Percentiles rank a stretch among this genome's conserved stretches.
Evolutionary conservation across 2,888 invertebrate genomes (phyloP).

Genomic region (Leucophenga montana): DNA sequence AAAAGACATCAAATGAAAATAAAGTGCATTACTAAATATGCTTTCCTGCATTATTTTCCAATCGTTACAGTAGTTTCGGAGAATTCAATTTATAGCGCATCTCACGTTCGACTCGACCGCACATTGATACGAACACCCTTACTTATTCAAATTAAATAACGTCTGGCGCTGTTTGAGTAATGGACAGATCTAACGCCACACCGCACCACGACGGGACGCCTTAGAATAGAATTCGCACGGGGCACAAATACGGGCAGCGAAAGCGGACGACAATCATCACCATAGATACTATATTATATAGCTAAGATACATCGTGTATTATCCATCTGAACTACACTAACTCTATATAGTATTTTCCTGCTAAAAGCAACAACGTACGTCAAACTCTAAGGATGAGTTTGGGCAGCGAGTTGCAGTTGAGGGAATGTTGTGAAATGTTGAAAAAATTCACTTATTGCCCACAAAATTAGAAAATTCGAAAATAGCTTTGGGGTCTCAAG

Average conservation of each 20-base stretch:
- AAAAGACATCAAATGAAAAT: no score
- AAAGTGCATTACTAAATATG: no score
- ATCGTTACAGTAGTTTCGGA: no score
- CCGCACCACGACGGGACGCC: conserved; percentile 45
- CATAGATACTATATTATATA: background rate
- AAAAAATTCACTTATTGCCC: conserved; percentile 66
- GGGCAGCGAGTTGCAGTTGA: background rate
- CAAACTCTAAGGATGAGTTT: background rate
- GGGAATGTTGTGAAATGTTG: background rate
- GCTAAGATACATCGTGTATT: no score
- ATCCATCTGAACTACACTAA: no score
- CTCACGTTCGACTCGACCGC: no score
- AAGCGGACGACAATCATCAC: background rate
- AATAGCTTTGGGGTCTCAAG: conserved; percentile 14
- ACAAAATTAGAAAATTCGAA: conserved; percentile 60
- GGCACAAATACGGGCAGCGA: background rate
- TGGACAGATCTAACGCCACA: conserved; percentile 43
- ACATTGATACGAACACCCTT: background rate
- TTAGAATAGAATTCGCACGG: background rate
- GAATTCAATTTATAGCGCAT: no score
- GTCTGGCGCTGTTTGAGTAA: conserved; percentile 47
- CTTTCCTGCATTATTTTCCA: no score
- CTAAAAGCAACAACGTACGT: no score
- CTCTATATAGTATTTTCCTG: background rate
- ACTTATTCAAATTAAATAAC: conserved; percentile 22